Conservation (phyloP, 2,113 vertebrate species). For the Sporophila hypoxantha region DNA sequence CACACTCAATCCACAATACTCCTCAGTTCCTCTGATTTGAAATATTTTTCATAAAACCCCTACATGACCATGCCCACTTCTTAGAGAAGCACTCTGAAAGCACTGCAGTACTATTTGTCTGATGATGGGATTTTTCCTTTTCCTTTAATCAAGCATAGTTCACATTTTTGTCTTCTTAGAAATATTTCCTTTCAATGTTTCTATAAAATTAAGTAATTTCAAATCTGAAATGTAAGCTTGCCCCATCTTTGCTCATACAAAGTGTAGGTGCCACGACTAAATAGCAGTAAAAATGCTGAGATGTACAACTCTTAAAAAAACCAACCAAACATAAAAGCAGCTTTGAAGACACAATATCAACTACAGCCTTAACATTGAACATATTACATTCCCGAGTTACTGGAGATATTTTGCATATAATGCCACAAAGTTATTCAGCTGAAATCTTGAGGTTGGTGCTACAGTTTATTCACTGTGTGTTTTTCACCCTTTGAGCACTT, state of each 20-base stretch:
- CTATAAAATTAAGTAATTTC: constrained; percentile 40
- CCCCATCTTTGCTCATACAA: constrained; percentile 53
- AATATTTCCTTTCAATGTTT: constrained; percentile 34
- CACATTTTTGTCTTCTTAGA: constrained; percentile 34
- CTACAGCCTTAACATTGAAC: constrained; percentile 73
- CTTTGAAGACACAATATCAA: constrained; percentile 70
- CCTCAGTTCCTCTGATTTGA: neutral
- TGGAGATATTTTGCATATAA: constrained; percentile 70
- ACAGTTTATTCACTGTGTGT: constrained; percentile 18
- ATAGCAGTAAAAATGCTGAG: constrained; percentile 70
- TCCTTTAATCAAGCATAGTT: constrained; percentile 2
- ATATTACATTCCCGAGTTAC: constrained; percentile 72
- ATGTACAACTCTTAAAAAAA: constrained; percentile 66
- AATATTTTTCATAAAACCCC: neutral
- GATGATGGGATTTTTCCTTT: neutral
- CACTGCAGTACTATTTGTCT: neutral
- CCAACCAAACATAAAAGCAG: constrained; percentile 69
- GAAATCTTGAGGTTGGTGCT: constrained; percentile 46
- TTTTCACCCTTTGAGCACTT: constrained; percentile 24
- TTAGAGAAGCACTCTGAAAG: constrained; percentile 6
- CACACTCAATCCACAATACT: constrained; percentile 18
- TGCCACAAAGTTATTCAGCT: constrained; percentile 66
- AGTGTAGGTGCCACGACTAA: constrained; percentile 60
- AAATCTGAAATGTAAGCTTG: constrained; percentile 39
- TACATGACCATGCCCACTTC: neutral